Evolutionary conservation across 2,797 vertebrate species (phyloP).

Genomic region (Micropoecilia bifurca): DNA sequence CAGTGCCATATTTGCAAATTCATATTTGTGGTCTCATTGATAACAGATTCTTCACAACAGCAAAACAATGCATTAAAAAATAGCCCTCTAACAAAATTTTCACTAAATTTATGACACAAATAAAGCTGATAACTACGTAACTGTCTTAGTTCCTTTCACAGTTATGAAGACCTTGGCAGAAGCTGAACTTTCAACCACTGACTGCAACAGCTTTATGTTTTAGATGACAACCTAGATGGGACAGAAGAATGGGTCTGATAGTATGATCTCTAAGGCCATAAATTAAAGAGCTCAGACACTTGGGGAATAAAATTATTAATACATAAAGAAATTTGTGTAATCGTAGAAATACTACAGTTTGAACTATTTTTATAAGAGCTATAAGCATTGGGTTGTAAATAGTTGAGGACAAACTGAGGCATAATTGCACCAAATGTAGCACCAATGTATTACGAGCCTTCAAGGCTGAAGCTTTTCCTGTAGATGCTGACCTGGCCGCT

Average conservation of each 20-base stretch:
- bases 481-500: slow-evolving; percentile 50
- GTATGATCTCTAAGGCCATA: slow-evolving; percentile 63
- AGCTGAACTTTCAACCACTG: neutral
- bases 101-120: neutral
- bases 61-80: too few relatives aligned
- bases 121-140: neutral
- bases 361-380: neutral
- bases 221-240: slow-evolving; percentile 20
- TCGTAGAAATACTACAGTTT: neutral
- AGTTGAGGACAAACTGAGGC: slow-evolving; percentile 44
- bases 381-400: neutral
- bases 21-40: too few relatives aligned
- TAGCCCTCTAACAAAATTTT: too few relatives aligned
- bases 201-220: neutral
- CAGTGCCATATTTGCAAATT: too few relatives aligned
- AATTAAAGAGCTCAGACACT: slow-evolving; percentile 61
- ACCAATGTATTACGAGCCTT: slow-evolving; percentile 56
- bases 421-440: slow-evolving; percentile 59
- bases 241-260: slow-evolving; percentile 42
- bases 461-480: slow-evolving; percentile 34
- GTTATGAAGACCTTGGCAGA: neutral
- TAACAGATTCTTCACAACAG: too few relatives aligned
- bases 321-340: slow-evolving; percentile 36
- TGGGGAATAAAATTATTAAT: slow-evolving; percentile 41
- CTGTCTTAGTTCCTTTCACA: neutral